A percentile compares a stretch with the other conserved stretches of the same genome.
phyloP scores from a whole-genome alignment of 2,797 vertebrate genomes.

The Synanceia verrucosa region DNA sequence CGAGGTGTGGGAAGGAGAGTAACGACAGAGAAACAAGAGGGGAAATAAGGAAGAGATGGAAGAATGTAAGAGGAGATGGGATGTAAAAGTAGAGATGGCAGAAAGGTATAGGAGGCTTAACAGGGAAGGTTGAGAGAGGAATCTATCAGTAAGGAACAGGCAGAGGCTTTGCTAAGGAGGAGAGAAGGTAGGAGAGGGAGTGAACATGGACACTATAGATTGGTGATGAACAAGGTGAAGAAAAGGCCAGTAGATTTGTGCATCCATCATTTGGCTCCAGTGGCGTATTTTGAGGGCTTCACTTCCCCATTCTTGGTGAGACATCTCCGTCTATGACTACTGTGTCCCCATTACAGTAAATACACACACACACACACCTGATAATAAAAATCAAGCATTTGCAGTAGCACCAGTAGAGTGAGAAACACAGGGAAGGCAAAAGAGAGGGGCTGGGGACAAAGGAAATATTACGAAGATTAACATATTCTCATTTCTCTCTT shows the following conservation, averaged over 20 bases:
- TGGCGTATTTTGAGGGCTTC: slow-evolving; percentile 21
- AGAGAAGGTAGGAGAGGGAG: slow-evolving; percentile 4
- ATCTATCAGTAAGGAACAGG: slow-evolving; percentile 34
- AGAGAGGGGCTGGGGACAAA: slow-evolving; percentile 13
- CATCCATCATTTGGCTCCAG: slow-evolving; percentile 37
- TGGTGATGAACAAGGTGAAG: slow-evolving; percentile 44
- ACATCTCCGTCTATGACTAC: slow-evolving; percentile 36
- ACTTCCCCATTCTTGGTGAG: slow-evolving; percentile 30
- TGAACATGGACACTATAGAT: slow-evolving; percentile 14
- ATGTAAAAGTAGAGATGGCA: neutral
- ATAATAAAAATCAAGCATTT: slow-evolving; percentile 35
- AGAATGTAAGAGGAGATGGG: neutral
- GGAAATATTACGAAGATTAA: slow-evolving; percentile 32
- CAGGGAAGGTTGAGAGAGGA: slow-evolving; percentile 17
- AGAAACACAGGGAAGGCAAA: slow-evolving; percentile 8
- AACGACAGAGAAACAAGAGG: neutral
- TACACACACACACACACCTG: slow-evolving; percentile 8
- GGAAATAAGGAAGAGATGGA: neutral
- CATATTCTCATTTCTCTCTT: neutral
- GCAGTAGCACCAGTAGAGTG: slow-evolving; percentile 14
- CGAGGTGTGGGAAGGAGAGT: slow-evolving; percentile 7
- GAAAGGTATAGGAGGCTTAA: slow-evolving; percentile 11
- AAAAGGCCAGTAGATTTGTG: slow-evolving; percentile 33
- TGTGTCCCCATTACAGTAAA: slow-evolving; percentile 34
- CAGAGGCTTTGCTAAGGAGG: slow-evolving; percentile 18